Percentiles rank a stretch among this genome's conserved stretches.
Conservation (phyloP, 1,140 invertebrate genomes). For the Heterodera schachtii region DNA sequence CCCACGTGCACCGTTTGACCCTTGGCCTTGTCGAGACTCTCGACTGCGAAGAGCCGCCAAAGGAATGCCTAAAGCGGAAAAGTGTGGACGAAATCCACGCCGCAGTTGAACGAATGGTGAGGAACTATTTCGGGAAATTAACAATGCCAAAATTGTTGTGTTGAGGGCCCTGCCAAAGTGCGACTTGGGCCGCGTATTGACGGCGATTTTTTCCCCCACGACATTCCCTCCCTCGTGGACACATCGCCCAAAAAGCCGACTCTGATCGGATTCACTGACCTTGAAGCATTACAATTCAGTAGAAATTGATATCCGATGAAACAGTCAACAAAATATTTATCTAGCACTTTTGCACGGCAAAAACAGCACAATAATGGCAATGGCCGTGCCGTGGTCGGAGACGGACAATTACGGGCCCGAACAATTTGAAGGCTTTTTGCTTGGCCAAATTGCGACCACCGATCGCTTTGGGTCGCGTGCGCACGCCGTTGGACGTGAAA, state of each 20-base stretch:
- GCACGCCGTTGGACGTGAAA: conserved; percentile 25
- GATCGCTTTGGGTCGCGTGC: conserved; percentile 22
- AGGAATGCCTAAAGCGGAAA: conserved; percentile 7
- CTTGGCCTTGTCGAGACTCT: background rate
- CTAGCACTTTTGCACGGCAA: conserved; percentile 30
- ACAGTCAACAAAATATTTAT: background rate
- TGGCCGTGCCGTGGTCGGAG: conserved; percentile 20
- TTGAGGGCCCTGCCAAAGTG: conserved; percentile 37
- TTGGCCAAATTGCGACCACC: background rate
- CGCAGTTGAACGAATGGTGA: conserved; percentile 4
- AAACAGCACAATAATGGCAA: conserved; percentile 39
- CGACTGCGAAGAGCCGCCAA: background rate
- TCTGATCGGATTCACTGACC: conserved; percentile 39
- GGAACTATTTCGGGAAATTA: background rate
- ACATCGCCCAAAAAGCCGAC: conserved; percentile 35
- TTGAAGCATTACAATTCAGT: conserved; percentile 42
- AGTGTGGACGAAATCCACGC: conserved; percentile 1
- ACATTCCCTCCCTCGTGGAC: conserved; percentile 33
- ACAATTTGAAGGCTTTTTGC: conserved; percentile 23
- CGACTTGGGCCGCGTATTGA: conserved; percentile 43
- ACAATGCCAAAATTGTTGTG: background rate
- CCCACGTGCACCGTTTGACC: background rate
- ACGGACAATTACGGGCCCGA: background rate
- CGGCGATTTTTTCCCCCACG: conserved; percentile 40
- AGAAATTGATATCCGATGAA: conserved; percentile 27